phyloP scores from a whole-genome alignment of 1,140 invertebrate genomes.

The Dinoponera quadriceps region DNA sequence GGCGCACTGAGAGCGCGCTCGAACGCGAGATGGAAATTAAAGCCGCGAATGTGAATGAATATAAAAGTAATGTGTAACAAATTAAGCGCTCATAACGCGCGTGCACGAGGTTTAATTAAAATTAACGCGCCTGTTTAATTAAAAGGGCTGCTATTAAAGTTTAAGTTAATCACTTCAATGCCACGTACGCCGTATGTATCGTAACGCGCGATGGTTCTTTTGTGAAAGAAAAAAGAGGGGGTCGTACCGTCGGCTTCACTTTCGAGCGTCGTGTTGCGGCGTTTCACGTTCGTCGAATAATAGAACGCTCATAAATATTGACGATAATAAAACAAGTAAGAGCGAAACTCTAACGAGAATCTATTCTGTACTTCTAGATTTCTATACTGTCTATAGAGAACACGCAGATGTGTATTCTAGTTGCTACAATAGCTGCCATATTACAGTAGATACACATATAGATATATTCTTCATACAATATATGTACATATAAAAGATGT shows the following conservation, averaged over 20 bases:
- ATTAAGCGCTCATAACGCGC: background rate
- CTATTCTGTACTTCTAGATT: no score
- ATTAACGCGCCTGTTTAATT: conserved; percentile 8
- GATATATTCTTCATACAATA: no score
- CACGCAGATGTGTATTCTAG: no score
- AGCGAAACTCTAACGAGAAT: no score
- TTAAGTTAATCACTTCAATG: background rate
- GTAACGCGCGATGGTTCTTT: background rate
- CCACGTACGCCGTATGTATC: background rate
- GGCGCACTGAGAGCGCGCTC: conserved; percentile 4
- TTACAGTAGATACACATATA: no score
- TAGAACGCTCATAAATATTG: no score
- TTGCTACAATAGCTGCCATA: no score
- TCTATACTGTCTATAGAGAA: no score
- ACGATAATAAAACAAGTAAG: no score
- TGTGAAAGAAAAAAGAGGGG: background rate
- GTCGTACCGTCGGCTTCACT: background rate
- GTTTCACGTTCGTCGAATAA: background rate
- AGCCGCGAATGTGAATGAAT: conserved; percentile 4
- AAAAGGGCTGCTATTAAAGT: conserved; percentile 12
- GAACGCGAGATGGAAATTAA: conserved; percentile 28
- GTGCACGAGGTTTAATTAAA: conserved; percentile 24
- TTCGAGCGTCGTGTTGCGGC: background rate
- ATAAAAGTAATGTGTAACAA: conserved; percentile 13
- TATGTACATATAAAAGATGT: no score